phyloP scores from a whole-genome alignment of 2,888 invertebrate genomes.

The Laothoe populi region DNA sequence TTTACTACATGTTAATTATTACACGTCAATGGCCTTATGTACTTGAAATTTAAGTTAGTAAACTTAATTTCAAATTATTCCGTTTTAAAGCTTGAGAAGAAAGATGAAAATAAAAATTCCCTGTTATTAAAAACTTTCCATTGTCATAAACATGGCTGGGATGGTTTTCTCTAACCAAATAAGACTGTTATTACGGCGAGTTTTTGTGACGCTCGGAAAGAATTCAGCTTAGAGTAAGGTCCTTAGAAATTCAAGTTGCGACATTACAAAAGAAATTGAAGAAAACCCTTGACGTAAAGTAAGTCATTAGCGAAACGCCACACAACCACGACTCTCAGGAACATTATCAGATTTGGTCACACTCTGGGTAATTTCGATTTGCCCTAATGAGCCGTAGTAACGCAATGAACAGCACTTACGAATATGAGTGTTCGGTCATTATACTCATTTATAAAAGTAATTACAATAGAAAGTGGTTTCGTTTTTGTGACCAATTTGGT shows the following conservation, averaged over 20 bases:
- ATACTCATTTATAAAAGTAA: slow-evolving; percentile 68
- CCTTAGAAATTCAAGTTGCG: background rate
- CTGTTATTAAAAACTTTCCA: slow-evolving; percentile 8
- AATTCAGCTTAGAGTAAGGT: background rate
- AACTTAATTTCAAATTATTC: background rate
- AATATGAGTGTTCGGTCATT: slow-evolving; percentile 66
- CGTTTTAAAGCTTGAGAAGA: background rate
- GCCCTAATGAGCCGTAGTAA: slow-evolving; percentile 73
- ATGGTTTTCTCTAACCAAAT: background rate
- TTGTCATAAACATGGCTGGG: slow-evolving; percentile 1
- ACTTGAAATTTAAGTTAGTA: no score
- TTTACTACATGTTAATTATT: no score
- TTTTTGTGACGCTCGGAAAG: background rate
- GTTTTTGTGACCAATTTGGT: slow-evolving; percentile 57
- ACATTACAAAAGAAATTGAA: background rate
- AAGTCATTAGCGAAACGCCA: slow-evolving; percentile 44
- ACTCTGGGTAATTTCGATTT: slow-evolving; percentile 70
- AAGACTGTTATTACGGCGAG: background rate
- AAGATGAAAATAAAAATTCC: background rate
- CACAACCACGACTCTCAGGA: slow-evolving; percentile 60
- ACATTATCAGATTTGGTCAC: slow-evolving; percentile 81
- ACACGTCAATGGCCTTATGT: no score
- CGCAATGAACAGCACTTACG: slow-evolving; percentile 68
- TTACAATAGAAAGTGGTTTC: slow-evolving; percentile 64
- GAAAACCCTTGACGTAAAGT: slow-evolving; percentile 18